phyloP scores from a whole-genome alignment of 2,797 vertebrate genomes.

The Oryzias sinensis region DNA sequence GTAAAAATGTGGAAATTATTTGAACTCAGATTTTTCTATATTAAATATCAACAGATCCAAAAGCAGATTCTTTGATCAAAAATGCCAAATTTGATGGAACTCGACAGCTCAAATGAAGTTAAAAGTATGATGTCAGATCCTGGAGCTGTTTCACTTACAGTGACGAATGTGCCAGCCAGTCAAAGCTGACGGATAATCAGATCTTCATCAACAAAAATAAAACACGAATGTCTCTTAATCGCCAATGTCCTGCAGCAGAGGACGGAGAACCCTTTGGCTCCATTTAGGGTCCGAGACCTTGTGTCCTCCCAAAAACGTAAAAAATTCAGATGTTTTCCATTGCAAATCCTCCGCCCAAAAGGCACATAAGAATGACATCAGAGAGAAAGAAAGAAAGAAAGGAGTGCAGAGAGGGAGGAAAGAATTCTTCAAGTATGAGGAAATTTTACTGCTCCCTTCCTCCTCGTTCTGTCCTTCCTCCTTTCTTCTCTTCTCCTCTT shows the following conservation, averaged over 20 bases:
- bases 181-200: slow-evolving; percentile 14
- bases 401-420: slow-evolving; percentile 46
- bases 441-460: slow-evolving; percentile 61
- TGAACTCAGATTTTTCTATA: too few relatives aligned
- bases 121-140: slow-evolving; percentile 12
- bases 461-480: slow-evolving; percentile 7
- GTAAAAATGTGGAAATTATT: too few relatives aligned
- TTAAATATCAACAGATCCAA: too few relatives aligned
- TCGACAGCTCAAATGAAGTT: too few relatives aligned
- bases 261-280: slow-evolving; percentile 38
- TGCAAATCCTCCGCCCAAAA: slow-evolving; percentile 55
- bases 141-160: slow-evolving; percentile 21
- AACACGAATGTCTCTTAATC: neutral
- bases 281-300: slow-evolving; percentile 10
- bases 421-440: slow-evolving; percentile 79
- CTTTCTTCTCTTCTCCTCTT: slow-evolving; percentile 5
- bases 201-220: neutral
- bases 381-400: slow-evolving; percentile 34
- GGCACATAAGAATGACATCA: slow-evolving; percentile 73
- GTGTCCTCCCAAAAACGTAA: slow-evolving; percentile 44
- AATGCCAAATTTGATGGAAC: too few relatives aligned
- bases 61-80: too few relatives aligned
- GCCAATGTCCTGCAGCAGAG: slow-evolving; percentile 6
- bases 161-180: slow-evolving; percentile 15
- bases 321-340: slow-evolving; percentile 75